Evolutionary conservation across 2,888 invertebrate species (phyloP).

Genomic region (Plebejus argus): DNA sequence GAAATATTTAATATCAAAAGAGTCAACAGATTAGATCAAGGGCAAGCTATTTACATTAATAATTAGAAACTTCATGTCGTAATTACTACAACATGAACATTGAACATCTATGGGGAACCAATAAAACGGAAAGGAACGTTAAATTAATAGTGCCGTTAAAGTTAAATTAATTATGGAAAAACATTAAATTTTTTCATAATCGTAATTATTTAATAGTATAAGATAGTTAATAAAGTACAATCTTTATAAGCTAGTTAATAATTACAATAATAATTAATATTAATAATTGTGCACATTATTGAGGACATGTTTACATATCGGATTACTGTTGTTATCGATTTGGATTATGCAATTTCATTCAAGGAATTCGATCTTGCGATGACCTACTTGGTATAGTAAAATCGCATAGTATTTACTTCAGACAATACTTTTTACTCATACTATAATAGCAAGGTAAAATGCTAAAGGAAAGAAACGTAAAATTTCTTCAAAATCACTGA

Average conservation of each 20-base stretch:
- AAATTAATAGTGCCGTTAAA: conserved; percentile 22
- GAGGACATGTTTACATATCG: conserved; percentile 37
- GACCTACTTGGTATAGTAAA: conserved; percentile 5
- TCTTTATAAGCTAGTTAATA: conserved; percentile 49
- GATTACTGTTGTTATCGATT: conserved; percentile 32
- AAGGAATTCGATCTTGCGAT: conserved; percentile 10
- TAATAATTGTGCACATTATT: conserved; percentile 38
- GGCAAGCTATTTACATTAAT: conserved; percentile 8
- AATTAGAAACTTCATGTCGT: conserved; percentile 7
- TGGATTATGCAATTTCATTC: conserved; percentile 30
- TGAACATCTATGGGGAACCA: conserved; percentile 8
- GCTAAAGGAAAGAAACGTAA: no score
- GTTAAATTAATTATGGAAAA: conserved; percentile 51
- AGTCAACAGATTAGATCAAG: neutral
- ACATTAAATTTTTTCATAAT: conserved; percentile 52
- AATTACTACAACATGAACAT: conserved; percentile 2
- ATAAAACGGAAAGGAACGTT: neutral
- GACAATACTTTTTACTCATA: no score
- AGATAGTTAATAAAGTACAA: conserved; percentile 52
- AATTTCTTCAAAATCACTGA: no score
- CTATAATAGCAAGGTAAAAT: no score
- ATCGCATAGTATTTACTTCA: neutral
- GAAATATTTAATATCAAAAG: conserved; percentile 12
- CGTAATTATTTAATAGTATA: conserved; percentile 47
- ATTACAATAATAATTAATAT: conserved; percentile 44